phyloP scores from a whole-genome alignment of 2,113 vertebrate species.

The Pelobates fuscus region DNA sequence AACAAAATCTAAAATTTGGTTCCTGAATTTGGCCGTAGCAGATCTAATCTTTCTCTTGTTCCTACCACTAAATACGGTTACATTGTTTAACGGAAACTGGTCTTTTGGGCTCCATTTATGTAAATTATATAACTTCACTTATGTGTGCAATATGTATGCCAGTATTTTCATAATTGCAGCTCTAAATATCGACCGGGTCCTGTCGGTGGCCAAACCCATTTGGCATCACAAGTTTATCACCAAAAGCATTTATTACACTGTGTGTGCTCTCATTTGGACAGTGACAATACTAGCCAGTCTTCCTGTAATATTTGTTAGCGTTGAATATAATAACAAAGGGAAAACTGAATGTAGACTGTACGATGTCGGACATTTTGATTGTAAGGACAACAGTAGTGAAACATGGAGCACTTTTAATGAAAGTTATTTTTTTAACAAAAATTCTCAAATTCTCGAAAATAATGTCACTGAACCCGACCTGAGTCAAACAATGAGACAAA shows the following conservation, averaged over 20 bases:
- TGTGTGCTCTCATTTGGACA: neutral
- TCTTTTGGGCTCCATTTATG: neutral
- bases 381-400: too few species aligned
- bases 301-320: neutral
- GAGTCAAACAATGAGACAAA: too few species aligned
- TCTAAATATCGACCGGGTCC: slow-evolving; percentile 13
- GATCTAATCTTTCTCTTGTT: slow-evolving; percentile 10
- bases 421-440: too few species aligned
- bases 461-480: too few species aligned
- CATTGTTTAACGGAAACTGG: neutral
- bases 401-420: too few species aligned
- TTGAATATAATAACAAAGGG: neutral
- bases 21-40: slow-evolving; percentile 24
- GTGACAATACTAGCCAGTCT: neutral
- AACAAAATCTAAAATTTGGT: slow-evolving; percentile 23
- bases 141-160: slow-evolving; percentile 12
- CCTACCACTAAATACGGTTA: neutral
- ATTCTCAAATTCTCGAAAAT: too few species aligned
- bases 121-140: slow-evolving; percentile 12
- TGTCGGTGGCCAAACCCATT: slow-evolving; percentile 15
- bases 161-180: slow-evolving; percentile 14
- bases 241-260: neutral
- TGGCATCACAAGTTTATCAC: slow-evolving; percentile 17
- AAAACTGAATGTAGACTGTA: neutral
- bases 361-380: neutral